A percentile compares a stretch with the other conserved stretches of the same genome.
These are phyloP conservation scores for Norana najaformis DNA, from an alignment of 2,888 invertebrate genomes.

Conservation along the genomic window DNA sequence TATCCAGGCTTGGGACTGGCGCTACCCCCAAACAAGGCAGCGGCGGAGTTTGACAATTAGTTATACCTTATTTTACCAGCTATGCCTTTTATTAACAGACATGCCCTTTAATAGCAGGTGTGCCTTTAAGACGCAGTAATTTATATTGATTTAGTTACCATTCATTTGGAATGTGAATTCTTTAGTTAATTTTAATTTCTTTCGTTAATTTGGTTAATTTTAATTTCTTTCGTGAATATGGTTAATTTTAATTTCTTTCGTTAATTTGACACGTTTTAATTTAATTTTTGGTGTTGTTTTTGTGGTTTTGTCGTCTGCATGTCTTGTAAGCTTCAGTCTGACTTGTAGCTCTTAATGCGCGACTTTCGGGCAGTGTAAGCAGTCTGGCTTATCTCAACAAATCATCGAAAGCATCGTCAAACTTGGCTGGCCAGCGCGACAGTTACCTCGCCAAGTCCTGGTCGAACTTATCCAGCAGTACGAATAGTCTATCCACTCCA, in stretches of 20 bases:
- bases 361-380: slow-evolving; percentile 26
- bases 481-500: neutral
- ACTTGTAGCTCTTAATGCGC: slow-evolving; percentile 20
- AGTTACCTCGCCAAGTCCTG: slow-evolving; percentile 29
- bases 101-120: too few species aligned
- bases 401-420: neutral
- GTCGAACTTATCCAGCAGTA: slow-evolving; percentile 27
- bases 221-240: neutral
- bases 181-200: too few species aligned
- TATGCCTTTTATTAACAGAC: too few species aligned
- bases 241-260: neutral
- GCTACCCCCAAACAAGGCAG: too few species aligned
- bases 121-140: too few species aligned
- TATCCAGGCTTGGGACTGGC: too few species aligned
- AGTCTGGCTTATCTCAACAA: slow-evolving; percentile 27
- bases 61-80: too few species aligned
- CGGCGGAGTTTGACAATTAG: too few species aligned
- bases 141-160: too few species aligned
- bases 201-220: neutral
- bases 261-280: slow-evolving; percentile 15
- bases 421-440: neutral
- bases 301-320: neutral
- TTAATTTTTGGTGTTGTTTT: neutral
- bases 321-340: neutral
- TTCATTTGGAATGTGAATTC: too few species aligned